Evolutionary conservation across 2,113 vertebrate genomes (phyloP).

Genomic region (Rhinopomastus cyanomelas): DNA sequence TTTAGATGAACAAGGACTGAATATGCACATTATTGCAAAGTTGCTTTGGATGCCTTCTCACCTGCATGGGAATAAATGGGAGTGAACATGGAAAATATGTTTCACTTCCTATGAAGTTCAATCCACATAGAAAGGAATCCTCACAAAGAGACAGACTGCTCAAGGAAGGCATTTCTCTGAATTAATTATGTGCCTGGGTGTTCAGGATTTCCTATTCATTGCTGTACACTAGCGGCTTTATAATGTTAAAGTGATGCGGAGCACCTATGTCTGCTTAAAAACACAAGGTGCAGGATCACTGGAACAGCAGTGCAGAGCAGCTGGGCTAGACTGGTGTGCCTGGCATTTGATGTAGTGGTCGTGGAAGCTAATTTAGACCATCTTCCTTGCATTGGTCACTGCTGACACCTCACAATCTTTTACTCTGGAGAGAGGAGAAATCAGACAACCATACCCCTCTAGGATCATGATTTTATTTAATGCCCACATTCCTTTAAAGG

Average conservation of each 20-base stretch:
- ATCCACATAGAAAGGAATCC: constrained; percentile 3
- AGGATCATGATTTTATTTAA: neutral
- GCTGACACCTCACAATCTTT: neutral
- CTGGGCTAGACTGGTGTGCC: neutral
- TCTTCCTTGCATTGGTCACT: neutral
- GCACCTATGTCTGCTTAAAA: neutral
- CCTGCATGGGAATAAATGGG: neutral
- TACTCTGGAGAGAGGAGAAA: neutral
- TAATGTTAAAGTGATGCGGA: fast-evolving
- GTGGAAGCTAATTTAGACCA: neutral
- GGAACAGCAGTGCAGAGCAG: neutral
- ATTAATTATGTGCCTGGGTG: constrained; percentile 9
- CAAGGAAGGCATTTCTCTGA: constrained; percentile 16
- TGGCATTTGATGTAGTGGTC: neutral
- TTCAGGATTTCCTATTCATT: constrained; percentile 2
- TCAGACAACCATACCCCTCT: neutral
- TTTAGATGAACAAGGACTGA: neutral
- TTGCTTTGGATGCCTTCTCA: neutral
- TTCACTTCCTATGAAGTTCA: constrained; percentile 35
- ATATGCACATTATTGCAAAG: neutral
- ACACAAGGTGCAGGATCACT: neutral
- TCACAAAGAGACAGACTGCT: constrained; percentile 29
- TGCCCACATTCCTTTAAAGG: neutral
- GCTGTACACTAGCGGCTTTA: constrained; percentile 18
- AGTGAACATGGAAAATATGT: constrained; percentile 42